These are phyloP conservation scores for Pollicipes pollicipes DNA, from an alignment of 1,140 invertebrate genomes.

Conservation along the genomic window DNA sequence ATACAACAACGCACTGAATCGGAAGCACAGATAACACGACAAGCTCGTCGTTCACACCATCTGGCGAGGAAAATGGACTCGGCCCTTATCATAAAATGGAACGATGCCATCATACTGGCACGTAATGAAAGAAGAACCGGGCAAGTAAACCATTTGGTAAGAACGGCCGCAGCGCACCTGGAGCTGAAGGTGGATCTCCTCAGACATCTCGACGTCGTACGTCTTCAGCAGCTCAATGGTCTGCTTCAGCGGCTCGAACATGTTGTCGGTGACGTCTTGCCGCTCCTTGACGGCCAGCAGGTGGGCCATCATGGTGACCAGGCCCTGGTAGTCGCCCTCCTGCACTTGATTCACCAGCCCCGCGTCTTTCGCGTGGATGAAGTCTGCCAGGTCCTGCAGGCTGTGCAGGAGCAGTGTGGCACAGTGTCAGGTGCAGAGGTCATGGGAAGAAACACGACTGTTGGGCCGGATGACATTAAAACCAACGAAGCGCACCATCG, in stretches of 20 bases:
- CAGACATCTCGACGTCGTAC: conserved; percentile 34
- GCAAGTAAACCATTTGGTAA: too few relatives aligned
- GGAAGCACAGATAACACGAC: too few relatives aligned
- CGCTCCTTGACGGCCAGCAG: conserved; percentile 33
- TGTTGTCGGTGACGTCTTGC: conserved; percentile 40
- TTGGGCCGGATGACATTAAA: conserved; percentile 8
- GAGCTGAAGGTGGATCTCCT: conserved; percentile 32
- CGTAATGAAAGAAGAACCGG: too few relatives aligned
- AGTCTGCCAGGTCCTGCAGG: conserved; percentile 33
- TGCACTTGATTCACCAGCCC: conserved; percentile 40
- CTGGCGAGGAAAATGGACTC: too few relatives aligned
- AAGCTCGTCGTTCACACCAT: too few relatives aligned
- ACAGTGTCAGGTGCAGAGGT: conserved; percentile 23
- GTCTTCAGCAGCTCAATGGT: conserved; percentile 33
- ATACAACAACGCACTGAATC: too few relatives aligned
- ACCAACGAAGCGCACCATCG: background rate
- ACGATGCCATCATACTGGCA: too few relatives aligned
- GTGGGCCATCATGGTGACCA: conserved; percentile 33
- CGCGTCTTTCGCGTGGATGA: conserved; percentile 38
- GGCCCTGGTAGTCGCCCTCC: conserved; percentile 32
- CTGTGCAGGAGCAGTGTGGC: conserved; percentile 14
- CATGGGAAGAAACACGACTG: conserved; percentile 14
- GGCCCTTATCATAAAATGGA: too few relatives aligned
- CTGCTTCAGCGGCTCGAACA: conserved; percentile 80
- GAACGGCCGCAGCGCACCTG: conserved; percentile 23